Evolutionary conservation across 2,797 vertebrate genomes (phyloP).

Genomic region (Xiphophorus birchmanni): DNA sequence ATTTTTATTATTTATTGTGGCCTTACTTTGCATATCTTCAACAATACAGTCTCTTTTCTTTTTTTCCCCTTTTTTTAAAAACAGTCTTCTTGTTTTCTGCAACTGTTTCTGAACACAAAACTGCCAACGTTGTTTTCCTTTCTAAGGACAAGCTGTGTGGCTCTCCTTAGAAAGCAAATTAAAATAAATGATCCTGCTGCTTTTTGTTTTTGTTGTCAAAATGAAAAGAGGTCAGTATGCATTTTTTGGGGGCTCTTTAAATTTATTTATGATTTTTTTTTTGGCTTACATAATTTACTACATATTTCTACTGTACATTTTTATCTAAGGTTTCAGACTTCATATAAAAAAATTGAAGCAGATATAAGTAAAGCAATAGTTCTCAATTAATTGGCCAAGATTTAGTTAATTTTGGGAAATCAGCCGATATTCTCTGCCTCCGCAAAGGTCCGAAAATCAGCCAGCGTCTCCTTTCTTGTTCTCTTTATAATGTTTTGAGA

Average conservation of each 20-base stretch:
- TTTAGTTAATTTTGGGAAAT: neutral
- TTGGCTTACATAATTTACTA: neutral
- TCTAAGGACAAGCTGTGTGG: neutral
- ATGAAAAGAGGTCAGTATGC: neutral
- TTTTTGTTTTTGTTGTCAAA: neutral
- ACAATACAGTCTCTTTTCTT: neutral
- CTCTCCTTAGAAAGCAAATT: neutral
- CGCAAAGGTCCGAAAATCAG: no score
- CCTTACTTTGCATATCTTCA: neutral
- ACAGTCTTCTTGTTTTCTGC: neutral
- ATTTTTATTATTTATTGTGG: neutral
- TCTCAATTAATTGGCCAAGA: neutral
- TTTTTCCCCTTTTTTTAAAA: neutral
- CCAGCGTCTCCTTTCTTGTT: neutral
- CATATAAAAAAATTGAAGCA: neutral
- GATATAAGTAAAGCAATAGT: neutral
- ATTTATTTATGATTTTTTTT: neutral
- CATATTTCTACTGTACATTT: neutral
- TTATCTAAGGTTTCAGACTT: neutral
- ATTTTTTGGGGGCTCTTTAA: neutral
- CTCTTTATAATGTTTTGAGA: neutral
- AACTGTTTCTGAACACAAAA: neutral
- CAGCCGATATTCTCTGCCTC: neutral
- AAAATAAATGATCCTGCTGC: neutral
- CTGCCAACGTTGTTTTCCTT: neutral